Evolutionary conservation across 2,888 invertebrate genomes (phyloP).

Genomic region (Trachelus iudaicus): DNA sequence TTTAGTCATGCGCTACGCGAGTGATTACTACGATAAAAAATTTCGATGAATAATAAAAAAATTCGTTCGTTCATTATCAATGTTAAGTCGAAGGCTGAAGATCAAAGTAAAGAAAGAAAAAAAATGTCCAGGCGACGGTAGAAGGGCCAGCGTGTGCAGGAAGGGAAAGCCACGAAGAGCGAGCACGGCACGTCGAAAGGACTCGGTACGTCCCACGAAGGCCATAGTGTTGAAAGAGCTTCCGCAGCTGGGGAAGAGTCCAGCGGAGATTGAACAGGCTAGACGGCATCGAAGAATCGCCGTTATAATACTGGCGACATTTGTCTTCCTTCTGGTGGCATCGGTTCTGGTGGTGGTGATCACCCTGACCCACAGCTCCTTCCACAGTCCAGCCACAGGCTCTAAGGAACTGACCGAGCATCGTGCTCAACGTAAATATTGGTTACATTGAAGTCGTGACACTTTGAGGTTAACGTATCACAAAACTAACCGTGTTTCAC

Average conservation of each 20-base stretch:
- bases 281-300: slow-evolving; percentile 77
- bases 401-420: slow-evolving; percentile 61
- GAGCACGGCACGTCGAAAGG: slow-evolving; percentile 76
- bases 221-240: slow-evolving; percentile 51
- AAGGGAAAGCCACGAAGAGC: slow-evolving; percentile 43
- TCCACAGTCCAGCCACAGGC: slow-evolving; percentile 73
- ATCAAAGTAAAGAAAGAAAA: no score
- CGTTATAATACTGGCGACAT: slow-evolving; percentile 77
- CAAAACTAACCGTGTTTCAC: no score
- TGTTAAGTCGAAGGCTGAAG: no score
- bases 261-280: slow-evolving; percentile 72
- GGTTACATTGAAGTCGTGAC: slow-evolving; percentile 18
- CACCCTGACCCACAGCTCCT: slow-evolving; percentile 79
- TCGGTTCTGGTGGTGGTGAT: slow-evolving; percentile 82
- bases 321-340: slow-evolving; percentile 78
- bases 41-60: no score
- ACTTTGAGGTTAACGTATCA: slow-evolving; percentile 1
- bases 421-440: slow-evolving; percentile 50
- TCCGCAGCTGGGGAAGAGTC: slow-evolving; percentile 63
- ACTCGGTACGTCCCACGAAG: slow-evolving; percentile 73
- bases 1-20: no score
- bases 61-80: no score
- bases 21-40: no score
- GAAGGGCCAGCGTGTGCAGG: slow-evolving; percentile 51
- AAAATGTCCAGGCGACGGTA: slow-evolving; percentile 46